phyloP scores from a whole-genome alignment of 23 tunicate genomes.

The Ciona savignyi region DNA sequence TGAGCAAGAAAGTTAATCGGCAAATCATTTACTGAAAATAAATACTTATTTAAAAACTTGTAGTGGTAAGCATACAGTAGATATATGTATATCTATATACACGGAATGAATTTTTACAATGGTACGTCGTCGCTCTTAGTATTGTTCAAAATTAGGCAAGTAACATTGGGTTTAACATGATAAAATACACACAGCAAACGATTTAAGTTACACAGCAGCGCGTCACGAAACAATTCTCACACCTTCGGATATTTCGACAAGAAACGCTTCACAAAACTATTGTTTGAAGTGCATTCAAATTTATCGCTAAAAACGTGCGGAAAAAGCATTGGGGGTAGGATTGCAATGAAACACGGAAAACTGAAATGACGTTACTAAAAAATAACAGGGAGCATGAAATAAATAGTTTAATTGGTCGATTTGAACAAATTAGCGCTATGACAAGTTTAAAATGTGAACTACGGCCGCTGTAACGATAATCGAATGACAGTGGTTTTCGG shows the following conservation, averaged over 20 bases:
- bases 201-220: not conserved
- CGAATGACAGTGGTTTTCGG: constrained; percentile 8
- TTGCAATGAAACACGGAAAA: not conserved
- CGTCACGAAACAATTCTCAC: not conserved
- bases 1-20: not conserved
- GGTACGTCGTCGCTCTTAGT: constrained; percentile 2
- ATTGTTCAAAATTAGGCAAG: not conserved
- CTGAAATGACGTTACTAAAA: not conserved
- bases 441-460: not conserved
- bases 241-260: not conserved
- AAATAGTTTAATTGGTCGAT: not conserved
- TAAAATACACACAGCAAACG: not conserved
- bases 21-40: not conserved
- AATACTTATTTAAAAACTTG: no score
- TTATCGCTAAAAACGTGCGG: not conserved
- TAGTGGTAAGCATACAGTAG: no score
- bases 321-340: not conserved
- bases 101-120: no score
- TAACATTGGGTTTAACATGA: not conserved
- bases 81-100: no score
- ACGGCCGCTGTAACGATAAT: not conserved
- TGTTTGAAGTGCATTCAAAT: not conserved
- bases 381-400: not conserved
- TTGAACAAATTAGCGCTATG: not conserved
- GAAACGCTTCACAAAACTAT: not conserved